phyloP scores from a whole-genome alignment of 2,797 vertebrate species.

The Caiman crocodilus region DNA sequence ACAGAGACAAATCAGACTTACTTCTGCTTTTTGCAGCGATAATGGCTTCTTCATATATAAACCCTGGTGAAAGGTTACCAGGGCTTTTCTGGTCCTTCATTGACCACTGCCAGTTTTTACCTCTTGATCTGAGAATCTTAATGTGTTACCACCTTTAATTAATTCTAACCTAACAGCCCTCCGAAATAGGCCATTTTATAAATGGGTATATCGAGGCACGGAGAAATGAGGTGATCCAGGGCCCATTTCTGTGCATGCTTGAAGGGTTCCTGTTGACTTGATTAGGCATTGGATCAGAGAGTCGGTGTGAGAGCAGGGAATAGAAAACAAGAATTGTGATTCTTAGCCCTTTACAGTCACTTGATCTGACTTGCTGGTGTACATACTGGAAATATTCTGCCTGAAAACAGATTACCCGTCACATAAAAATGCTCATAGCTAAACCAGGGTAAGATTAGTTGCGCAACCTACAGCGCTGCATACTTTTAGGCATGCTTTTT shows the following conservation, averaged over 20 bases:
- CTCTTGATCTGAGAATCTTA: accelerated
- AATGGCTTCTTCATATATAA: neutral
- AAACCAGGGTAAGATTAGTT: neutral
- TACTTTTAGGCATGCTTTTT: neutral
- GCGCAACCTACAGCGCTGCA: too few relatives aligned
- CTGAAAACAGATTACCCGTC: neutral
- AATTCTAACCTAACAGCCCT: neutral
- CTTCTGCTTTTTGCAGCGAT: neutral
- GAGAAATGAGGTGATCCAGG: neutral
- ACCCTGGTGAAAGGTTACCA: neutral
- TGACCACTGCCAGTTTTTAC: neutral
- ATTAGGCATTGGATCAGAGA: neutral
- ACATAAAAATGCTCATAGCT: neutral
- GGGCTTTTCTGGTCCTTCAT: neutral
- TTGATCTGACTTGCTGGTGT: neutral
- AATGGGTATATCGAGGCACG: neutral
- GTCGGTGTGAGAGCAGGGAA: neutral
- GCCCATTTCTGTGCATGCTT: neutral
- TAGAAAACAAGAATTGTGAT: neutral
- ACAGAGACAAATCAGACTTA: neutral
- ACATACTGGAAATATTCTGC: neutral
- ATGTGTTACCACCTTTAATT: neutral
- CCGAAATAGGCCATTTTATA: neutral
- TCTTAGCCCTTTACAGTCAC: neutral
- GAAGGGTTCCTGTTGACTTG: neutral